Base-by-base conservation (phyloP, 1,140 invertebrate genomes). In the Danaus melanippus region DNA sequence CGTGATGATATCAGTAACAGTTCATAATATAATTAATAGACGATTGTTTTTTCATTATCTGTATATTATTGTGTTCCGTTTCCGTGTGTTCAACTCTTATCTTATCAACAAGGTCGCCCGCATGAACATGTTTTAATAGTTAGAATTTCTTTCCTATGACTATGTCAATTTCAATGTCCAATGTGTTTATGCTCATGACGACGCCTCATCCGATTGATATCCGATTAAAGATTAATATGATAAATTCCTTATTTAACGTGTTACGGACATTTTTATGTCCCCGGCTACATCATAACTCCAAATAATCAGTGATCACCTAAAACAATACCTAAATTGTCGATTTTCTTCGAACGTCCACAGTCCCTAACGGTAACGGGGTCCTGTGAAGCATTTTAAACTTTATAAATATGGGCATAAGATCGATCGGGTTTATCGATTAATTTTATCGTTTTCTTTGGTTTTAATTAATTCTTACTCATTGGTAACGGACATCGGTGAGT, bases 381-480 rank as follows among this genome's bases (percentile, higher is more conserved):
- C 55, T 46, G 50, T 50, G 12, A 46, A 48, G 54, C 17, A 75
- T 54, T 66, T 64, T 68, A 46, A 60, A 59, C 67, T 65, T 66
- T 76, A 56, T 63, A 49, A 5, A 40, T 40, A 56, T 45, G n/a
- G n/a, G 43, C 45, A 53, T 55, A 79, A 56, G 62, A 64, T 61
- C 42, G 17, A 63, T 56, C 66, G 42, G 59, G 53, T 57, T 53
- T 50, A 55, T 56, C 46, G 53, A 66, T 70, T 59, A 53, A 60
- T 67, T 68, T 78, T 66, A 80, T 76, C 64, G 67, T 67, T 74
- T 75, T 67, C 58, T 69, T 47, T 44, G 64, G 54, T 52, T 76
- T 83, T 80, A 83, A 83, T 83, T 80, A 80, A 74, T 79, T 78
- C 69, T 78, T 79, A 78, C 60, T 80, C 76, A 83, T 70, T 62